phyloP scores from a whole-genome alignment of 2,888 invertebrate genomes.

The Caenorhabditis sulstoni region DNA sequence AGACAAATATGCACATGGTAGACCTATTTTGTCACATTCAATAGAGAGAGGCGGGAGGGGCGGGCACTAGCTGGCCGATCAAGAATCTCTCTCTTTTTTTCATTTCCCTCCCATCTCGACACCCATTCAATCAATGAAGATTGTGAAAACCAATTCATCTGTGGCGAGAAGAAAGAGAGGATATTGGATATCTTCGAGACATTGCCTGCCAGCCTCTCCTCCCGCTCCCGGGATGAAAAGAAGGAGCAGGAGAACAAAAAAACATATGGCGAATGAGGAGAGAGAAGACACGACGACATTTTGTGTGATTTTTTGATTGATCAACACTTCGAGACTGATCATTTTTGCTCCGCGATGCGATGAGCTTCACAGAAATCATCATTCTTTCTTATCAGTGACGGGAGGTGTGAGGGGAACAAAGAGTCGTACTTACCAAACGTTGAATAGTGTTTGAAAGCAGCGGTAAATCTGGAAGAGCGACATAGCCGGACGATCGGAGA shows the following conservation, averaged over 20 bases:
- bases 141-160: conserved; percentile 6
- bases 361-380: too few relatives aligned
- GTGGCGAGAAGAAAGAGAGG: neutral
- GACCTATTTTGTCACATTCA: conserved; percentile 52
- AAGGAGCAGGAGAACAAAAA: conserved; percentile 14
- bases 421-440: neutral
- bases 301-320: conserved; percentile 39
- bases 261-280: neutral
- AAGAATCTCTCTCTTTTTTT: neutral
- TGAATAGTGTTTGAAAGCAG: neutral
- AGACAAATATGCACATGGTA: conserved; percentile 63
- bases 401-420: too few relatives aligned
- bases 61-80: too few relatives aligned
- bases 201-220: neutral
- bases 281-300: conserved; percentile 6
- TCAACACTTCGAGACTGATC: conserved; percentile 1
- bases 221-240: neutral
- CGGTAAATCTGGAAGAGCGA: too few relatives aligned
- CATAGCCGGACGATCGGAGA: too few relatives aligned
- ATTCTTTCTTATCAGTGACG: too few relatives aligned
- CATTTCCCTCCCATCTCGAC: neutral
- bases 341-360: neutral
- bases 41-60: neutral
- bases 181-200: conserved; percentile 55
- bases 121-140: conserved; percentile 19